phyloP scores from a whole-genome alignment of 1,140 invertebrate species.

The Calliopsis andreniformis region DNA sequence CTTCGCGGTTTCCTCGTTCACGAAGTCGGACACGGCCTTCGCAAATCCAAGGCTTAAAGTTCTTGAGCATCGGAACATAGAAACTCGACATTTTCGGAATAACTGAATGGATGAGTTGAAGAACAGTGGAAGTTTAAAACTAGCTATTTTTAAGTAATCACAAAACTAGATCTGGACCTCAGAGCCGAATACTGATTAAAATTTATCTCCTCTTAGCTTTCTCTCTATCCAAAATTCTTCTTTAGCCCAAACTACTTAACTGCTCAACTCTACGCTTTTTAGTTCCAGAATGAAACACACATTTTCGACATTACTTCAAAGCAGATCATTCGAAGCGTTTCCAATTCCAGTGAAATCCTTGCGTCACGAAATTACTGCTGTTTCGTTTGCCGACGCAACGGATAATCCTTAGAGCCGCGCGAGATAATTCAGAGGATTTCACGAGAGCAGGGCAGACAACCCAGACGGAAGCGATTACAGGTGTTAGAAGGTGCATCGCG shows the following conservation, averaged over 20 bases:
- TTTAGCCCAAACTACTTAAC: too few relatives aligned
- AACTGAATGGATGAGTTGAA: too few relatives aligned
- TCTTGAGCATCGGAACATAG: not conserved
- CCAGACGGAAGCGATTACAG: constrained; percentile 39
- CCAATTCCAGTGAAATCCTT: constrained; percentile 4
- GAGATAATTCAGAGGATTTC: constrained; percentile 28
- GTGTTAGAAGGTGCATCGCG: not conserved
- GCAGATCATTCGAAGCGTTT: not conserved
- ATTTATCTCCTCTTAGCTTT: too few relatives aligned
- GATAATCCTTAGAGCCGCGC: constrained; percentile 31
- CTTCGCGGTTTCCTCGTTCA: not conserved
- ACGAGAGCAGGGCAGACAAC: constrained; percentile 22
- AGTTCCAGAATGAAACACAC: too few relatives aligned
- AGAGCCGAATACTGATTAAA: too few relatives aligned
- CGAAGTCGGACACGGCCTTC: not conserved
- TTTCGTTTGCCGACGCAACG: not conserved
- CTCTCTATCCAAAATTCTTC: too few relatives aligned
- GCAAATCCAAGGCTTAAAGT: not conserved
- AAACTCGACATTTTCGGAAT: too few relatives aligned
- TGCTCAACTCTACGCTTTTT: too few relatives aligned
- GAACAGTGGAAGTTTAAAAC: too few relatives aligned
- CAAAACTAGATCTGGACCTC: too few relatives aligned
- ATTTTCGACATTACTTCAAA: not conserved
- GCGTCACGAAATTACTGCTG: constrained; percentile 11
- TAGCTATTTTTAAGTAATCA: too few relatives aligned